Evolutionary conservation across 2,888 invertebrate genomes (phyloP).

Genomic region (Dyspetes luteomarginatus): DNA sequence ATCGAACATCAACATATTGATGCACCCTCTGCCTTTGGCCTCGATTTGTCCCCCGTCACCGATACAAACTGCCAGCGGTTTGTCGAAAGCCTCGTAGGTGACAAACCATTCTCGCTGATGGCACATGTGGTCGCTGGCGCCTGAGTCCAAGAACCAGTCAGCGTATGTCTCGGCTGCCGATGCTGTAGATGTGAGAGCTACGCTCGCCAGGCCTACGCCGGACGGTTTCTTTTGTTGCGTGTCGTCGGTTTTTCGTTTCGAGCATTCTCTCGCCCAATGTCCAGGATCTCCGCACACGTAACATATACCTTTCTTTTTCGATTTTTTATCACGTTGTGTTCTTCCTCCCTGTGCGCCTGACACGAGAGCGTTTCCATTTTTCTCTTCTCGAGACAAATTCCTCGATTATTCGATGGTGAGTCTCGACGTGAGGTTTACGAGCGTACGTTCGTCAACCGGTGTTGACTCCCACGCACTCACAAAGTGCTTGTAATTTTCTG

Average conservation of each 20-base stretch:
- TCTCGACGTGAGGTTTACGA: not conserved
- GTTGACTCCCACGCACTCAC: constrained; percentile 65
- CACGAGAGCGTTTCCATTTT: constrained; percentile 19
- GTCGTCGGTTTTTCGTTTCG: not conserved
- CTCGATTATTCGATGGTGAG: no score
- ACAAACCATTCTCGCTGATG: constrained; percentile 38
- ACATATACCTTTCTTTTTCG: constrained; percentile 53
- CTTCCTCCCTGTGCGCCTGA: not conserved
- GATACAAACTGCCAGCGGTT: constrained; percentile 18
- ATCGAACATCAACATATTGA: constrained; percentile 62
- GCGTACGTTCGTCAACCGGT: constrained; percentile 1
- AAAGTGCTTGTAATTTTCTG: constrained; percentile 55
- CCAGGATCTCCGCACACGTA: not conserved
- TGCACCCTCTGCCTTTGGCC: constrained; percentile 49
- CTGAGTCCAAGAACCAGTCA: no score
- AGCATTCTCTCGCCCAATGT: constrained; percentile 27
- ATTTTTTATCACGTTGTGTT: not conserved
- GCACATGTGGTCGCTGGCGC: no score
- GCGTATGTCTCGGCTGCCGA: not conserved
- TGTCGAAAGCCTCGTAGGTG: constrained; percentile 22
- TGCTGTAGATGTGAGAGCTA: constrained; percentile 9
- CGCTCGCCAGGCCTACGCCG: constrained; percentile 7
- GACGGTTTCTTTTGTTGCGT: constrained; percentile 1
- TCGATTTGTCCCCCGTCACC: constrained; percentile 58
- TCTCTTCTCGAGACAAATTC: no score